These are phyloP conservation scores for Melinaea marsaeus DNA, from an alignment of 2,888 invertebrate species.

Conservation along the genomic window DNA sequence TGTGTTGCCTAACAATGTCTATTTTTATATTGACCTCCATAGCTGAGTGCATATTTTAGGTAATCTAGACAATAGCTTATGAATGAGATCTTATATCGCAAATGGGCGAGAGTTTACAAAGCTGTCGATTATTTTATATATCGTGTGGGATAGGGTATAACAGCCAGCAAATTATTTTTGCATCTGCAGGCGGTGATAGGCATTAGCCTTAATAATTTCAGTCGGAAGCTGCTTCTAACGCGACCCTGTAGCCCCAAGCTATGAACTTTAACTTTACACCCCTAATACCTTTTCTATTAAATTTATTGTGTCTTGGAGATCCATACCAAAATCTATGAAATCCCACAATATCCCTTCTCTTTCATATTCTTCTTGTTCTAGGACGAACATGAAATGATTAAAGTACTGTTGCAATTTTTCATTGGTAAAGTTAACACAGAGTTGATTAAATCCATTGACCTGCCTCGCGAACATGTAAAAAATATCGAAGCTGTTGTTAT, in stretches of 20 bases:
- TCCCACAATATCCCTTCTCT: constrained; percentile 93
- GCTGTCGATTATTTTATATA: constrained; percentile 35
- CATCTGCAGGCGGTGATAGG: constrained; percentile 50
- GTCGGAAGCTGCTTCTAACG: constrained; percentile 59
- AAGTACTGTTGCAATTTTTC: constrained; percentile 97
- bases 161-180: constrained; percentile 46
- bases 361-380: constrained; percentile 97
- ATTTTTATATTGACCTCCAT: constrained; percentile 20
- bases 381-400: constrained; percentile 97
- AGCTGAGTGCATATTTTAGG: constrained; percentile 36
- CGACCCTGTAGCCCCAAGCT: constrained; percentile 56
- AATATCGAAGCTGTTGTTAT: constrained; percentile 43
- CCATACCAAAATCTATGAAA: constrained; percentile 97
- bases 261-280: constrained; percentile 36
- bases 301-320: constrained; percentile 93
- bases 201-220: constrained; percentile 37
- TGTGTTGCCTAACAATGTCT: constrained; percentile 31
- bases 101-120: constrained; percentile 45
- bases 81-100: constrained; percentile 38
- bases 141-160: constrained; percentile 33
- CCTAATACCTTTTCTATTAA: constrained; percentile 91
- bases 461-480: constrained; percentile 70
- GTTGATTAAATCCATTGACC: constrained; percentile 96
- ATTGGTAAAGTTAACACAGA: constrained; percentile 98
- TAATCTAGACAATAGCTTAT: constrained; percentile 33